These are phyloP conservation scores for Crotalus adamanteus DNA, from an alignment of 2,797 vertebrate species.

Conservation along the genomic window DNA sequence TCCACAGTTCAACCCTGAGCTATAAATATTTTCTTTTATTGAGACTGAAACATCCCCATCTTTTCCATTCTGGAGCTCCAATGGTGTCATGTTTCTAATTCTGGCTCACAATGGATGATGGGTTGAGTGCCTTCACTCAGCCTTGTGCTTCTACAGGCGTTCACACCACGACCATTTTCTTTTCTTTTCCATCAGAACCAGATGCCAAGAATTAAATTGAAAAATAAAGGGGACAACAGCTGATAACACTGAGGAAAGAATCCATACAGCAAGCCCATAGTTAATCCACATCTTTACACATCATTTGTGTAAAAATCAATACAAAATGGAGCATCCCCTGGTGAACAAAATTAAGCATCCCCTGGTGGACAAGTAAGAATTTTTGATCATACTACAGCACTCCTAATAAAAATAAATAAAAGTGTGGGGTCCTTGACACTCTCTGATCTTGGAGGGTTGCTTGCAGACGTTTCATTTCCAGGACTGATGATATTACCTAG, in stretches of 20 bases:
- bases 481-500: too few relatives aligned
- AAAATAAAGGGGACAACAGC: neutral
- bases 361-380: neutral
- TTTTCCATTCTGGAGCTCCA: neutral
- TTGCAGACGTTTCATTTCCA: too few relatives aligned
- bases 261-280: too few relatives aligned
- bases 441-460: too few relatives aligned
- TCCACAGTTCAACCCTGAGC: too few relatives aligned
- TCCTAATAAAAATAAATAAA: neutral
- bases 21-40: too few relatives aligned
- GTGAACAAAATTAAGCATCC: neutral
- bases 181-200: neutral
- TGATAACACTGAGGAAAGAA: neutral
- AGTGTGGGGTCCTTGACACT: too few relatives aligned
- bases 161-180: neutral
- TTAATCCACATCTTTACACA: neutral
- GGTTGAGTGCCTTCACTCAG: neutral
- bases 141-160: neutral
- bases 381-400: neutral
- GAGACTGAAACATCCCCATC: too few relatives aligned
- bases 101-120: neutral
- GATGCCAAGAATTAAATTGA: neutral
- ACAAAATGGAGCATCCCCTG: neutral
- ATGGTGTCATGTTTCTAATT: neutral
- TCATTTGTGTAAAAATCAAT: neutral